phyloP scores from a whole-genome alignment of 2,888 invertebrate genomes.

The Cataglyphis cursor region DNA sequence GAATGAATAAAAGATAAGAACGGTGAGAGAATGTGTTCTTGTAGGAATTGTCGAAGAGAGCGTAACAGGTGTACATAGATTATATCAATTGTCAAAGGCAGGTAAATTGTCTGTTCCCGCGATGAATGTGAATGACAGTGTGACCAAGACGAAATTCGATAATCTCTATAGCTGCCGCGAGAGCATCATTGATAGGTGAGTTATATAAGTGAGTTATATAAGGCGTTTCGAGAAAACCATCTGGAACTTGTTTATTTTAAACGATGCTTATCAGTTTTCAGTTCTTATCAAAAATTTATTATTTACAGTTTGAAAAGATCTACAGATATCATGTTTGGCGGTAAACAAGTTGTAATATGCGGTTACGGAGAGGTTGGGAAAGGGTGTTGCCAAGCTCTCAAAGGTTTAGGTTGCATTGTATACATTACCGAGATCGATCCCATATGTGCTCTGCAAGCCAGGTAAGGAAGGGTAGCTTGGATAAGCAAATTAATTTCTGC shows the following conservation, averaged over 20 bases:
- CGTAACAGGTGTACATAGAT: conserved; percentile 98
- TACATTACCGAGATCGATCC: conserved; percentile 98
- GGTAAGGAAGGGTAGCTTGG: conserved; percentile 87
- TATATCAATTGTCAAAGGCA: conserved; percentile 98
- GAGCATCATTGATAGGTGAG: conserved; percentile 94
- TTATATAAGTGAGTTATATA: conserved; percentile 88
- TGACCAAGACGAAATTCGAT: conserved; percentile 99
- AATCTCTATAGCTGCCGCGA: conserved; percentile 98
- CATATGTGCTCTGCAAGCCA: conserved; percentile 98
- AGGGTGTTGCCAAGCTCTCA: conserved; percentile 97
- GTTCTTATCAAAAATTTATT: conserved; percentile 20
- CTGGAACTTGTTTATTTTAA: not conserved
- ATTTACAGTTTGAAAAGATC: conserved; percentile 92
- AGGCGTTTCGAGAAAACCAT: not conserved
- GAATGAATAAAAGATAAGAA: not conserved
- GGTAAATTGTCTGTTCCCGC: conserved; percentile 98
- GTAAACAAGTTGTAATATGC: conserved; percentile 98
- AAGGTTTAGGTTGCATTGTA: conserved; percentile 97
- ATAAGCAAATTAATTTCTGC: conserved; percentile 44
- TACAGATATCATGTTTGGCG: conserved; percentile 99
- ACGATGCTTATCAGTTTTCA: conserved; percentile 4
- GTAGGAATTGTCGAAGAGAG: conserved; percentile 98
- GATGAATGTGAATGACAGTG: conserved; percentile 99
- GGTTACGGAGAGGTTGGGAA: conserved; percentile 99
- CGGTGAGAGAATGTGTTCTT: conserved; percentile 60